Base-by-base conservation (phyloP, 2,888 invertebrate genomes). In the Sinhomidia bicolor region DNA sequence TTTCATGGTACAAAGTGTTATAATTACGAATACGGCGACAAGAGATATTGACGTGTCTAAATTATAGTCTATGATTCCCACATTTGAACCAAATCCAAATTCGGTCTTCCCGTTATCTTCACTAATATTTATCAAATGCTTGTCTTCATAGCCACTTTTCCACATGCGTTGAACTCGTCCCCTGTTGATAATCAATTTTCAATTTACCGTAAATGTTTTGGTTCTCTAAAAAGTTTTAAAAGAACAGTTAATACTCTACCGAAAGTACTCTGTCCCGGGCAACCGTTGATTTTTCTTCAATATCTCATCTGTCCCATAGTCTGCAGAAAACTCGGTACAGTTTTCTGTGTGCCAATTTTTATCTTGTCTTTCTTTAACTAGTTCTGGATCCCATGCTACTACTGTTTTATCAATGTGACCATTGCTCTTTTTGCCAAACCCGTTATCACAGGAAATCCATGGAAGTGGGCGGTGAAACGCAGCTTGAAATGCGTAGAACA, bases 381-480 rank as follows among this genome's bases (percentile, higher is more conserved):
- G 20, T 12, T n/a, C 41, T 20, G 51, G 6, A 29, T 4, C 10
- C 85, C 78, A 68, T 0, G 12, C 7, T 26, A 23, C 23, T 10
- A 9, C 5, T 12, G 47, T n/a, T 5, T 14, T 0, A 12, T 87
- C 81, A 0, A 5, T 14, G 7, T 47, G 74, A 6, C 88, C 88
- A 41, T 54, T 68, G n/a, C 9, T 9, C 1, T 10, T 32, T 17
- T 54, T 82, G 4, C 36, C 83, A 65, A 78, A 88, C 5, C 88
- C 88, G 20, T 88, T 88, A 23, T 88, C 88, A 47, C 88, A 88
- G 0, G 82, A 83, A 14, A 88, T 81, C 88, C 88, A 88, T 0
- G 88, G 88, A 12, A 88, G 51, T 20, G 82, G 82, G n/a, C 78
- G 12, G 7, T 41, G 20, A 26, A 83, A 76, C 0, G 62, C 26